These are phyloP conservation scores for Turnix velox DNA, from an alignment of 2,113 vertebrate genomes.

Conservation along the genomic window DNA sequence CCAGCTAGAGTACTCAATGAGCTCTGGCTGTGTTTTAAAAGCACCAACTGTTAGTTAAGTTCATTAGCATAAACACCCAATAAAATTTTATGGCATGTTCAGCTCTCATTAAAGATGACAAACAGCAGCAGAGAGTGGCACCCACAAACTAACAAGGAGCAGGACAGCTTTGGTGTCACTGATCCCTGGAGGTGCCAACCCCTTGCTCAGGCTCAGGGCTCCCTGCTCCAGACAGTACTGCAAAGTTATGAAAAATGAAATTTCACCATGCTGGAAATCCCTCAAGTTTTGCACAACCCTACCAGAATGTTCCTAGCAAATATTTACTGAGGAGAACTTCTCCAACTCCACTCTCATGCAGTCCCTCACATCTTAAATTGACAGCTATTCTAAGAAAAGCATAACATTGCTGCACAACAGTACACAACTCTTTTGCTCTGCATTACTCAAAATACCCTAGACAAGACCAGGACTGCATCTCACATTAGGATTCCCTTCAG, in stretches of 20 bases:
- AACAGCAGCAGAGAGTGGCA: not conserved
- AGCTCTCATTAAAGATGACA: constrained; percentile 50
- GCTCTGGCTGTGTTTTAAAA: constrained; percentile 19
- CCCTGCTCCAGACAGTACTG: not conserved
- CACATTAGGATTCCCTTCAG: not conserved
- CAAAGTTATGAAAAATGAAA: rapidly evolving
- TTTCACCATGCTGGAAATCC: not conserved
- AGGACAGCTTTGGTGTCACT: rapidly evolving
- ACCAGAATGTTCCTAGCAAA: rapidly evolving
- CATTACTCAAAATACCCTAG: not conserved
- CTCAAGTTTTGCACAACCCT: not conserved
- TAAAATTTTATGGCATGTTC: constrained; percentile 54
- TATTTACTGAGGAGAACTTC: not conserved
- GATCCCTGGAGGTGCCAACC: not conserved
- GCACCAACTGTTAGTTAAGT: constrained; percentile 45
- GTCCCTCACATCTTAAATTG: not conserved
- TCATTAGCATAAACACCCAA: constrained; percentile 46
- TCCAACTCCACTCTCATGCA: not conserved
- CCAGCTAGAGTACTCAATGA: not conserved
- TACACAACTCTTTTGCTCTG: not conserved
- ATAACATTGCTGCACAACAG: not conserved
- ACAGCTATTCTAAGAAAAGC: not conserved
- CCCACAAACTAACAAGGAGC: not conserved
- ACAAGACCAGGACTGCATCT: not conserved
- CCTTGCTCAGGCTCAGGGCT: not conserved